A percentile compares a stretch with the other conserved stretches of the same genome.
Conservation (phyloP, 2,888 invertebrate genomes). For the Euclidia mi region DNA sequence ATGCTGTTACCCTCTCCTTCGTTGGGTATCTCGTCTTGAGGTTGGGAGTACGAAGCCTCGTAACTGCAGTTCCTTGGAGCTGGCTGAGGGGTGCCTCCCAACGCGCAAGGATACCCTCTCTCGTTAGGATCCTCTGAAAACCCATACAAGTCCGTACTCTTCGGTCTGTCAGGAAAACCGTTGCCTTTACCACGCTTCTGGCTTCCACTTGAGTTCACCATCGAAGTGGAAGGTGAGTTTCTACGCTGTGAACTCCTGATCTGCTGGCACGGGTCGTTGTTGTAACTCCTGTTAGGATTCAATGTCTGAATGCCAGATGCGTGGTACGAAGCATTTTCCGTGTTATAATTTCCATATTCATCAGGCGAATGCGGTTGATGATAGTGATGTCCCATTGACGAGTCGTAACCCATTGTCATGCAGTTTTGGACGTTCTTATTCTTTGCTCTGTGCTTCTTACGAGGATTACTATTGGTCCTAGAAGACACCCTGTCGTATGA, state of each 20-base stretch:
- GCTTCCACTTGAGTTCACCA: constrained; percentile 85
- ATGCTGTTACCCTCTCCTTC: constrained; percentile 92
- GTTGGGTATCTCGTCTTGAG: constrained; percentile 85
- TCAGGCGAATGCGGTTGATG: constrained; percentile 88
- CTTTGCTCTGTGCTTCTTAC: constrained; percentile 86
- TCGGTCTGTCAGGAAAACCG: constrained; percentile 91
- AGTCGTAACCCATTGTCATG: constrained; percentile 91
- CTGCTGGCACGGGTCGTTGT: constrained; percentile 74
- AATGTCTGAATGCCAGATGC: constrained; percentile 87
- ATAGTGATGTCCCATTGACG: constrained; percentile 85
- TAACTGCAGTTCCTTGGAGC: constrained; percentile 85
- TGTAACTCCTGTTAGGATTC: constrained; percentile 88
- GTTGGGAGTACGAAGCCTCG: constrained; percentile 89
- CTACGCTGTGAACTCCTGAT: constrained; percentile 82
- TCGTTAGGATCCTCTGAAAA: constrained; percentile 87
- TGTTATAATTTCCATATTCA: constrained; percentile 84
- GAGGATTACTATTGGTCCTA: constrained; percentile 87
- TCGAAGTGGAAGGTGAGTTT: constrained; percentile 83
- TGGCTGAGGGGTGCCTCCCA: constrained; percentile 83
- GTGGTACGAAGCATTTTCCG: constrained; percentile 87
- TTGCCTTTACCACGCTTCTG: constrained; percentile 87
- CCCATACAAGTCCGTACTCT: constrained; percentile 90
- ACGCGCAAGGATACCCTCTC: constrained; percentile 81
- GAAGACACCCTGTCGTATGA: constrained; percentile 87
- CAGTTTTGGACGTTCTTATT: constrained; percentile 89